These are phyloP conservation scores for Mythimna ferrago DNA, from an alignment of 2,888 invertebrate species.

Conservation along the genomic window DNA sequence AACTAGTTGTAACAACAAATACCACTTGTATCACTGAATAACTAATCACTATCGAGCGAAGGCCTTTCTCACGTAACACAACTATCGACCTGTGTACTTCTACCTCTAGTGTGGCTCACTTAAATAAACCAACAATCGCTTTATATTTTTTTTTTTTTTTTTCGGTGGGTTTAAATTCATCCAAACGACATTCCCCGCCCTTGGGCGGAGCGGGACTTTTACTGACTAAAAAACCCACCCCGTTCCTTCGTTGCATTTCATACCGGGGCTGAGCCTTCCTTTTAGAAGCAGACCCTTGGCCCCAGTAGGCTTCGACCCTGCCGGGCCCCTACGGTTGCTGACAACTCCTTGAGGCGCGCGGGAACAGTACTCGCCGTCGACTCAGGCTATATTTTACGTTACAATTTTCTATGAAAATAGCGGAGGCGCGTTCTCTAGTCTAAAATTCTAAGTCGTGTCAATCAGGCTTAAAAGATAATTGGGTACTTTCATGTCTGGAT, in stretches of 20 bases:
- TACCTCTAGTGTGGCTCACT: not conserved
- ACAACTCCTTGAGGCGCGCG: no score
- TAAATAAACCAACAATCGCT: conserved; percentile 1
- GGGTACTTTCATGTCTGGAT: not conserved
- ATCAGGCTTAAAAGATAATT: conserved; percentile 16
- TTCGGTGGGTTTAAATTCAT: no score
- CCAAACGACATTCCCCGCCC: no score
- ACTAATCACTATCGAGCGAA: conserved; percentile 36
- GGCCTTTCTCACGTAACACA: conserved; percentile 5
- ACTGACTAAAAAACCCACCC: no score
- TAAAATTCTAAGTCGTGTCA: not conserved
- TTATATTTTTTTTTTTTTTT: conserved; percentile 1
- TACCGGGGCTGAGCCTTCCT: no score
- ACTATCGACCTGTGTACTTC: conserved; percentile 15
- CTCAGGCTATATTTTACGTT: conserved; percentile 6
- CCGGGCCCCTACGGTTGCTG: no score
- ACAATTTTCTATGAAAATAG: conserved; percentile 4
- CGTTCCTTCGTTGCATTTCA: no score
- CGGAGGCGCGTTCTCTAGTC: not conserved
- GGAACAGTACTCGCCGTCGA: no score
- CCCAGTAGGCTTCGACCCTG: no score
- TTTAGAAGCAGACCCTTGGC: no score
- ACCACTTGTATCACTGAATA: conserved; percentile 46
- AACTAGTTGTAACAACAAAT: conserved; percentile 35
- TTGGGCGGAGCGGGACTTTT: no score